Evolutionary conservation across 2,113 vertebrate genomes (phyloP), one percentile per base, ranked within the genome.

Genomic region (Danio rerio): DNA sequence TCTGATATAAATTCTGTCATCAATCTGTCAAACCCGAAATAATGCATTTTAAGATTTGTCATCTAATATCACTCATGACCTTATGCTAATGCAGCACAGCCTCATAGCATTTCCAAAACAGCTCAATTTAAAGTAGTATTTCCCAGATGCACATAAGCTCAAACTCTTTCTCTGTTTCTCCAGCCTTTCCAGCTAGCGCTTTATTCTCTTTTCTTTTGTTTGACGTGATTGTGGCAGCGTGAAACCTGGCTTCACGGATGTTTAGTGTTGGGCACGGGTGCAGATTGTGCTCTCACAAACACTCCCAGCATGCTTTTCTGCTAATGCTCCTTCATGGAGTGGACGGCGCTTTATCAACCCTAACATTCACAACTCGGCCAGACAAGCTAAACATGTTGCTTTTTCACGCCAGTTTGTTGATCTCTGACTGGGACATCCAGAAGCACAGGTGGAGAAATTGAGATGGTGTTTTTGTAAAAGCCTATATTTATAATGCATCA

Each of bases 341-440:
- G 70, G 72, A 59, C 55, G 40, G 72, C 65, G 76, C 79, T 56
- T 70, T 62, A 59, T 68, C 65, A 82, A 69, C 31, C n/a, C 40
- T 52, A 31, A 76, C 63, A 15, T 78, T 76, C 59, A 62, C 69
- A 68, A 63, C 72, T 20, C 52, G 9, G n/a, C 68, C 66, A 20
- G 89, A 91, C 90, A 90, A 87, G 87, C 91, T 88, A 87, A 85
- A 88, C 82, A 81, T 90, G 89, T 86, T 85, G 20, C 88, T 90
- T 86, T 85, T 82, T 85, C 85, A 83, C 82, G 89, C 88, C 89
- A 90, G 89, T 81, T 88, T 88, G 88, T 91, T 89, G 82, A 84
- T 82, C 80, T 81, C 84, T 16, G 18, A 86, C 86, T 90, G 90
- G 87, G 75, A 85, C 84, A 85, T 87, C 88, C 87, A 89, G 85